Evolutionary conservation across 2,797 vertebrate genomes (phyloP).

Genomic region (Picus viridis): DNA sequence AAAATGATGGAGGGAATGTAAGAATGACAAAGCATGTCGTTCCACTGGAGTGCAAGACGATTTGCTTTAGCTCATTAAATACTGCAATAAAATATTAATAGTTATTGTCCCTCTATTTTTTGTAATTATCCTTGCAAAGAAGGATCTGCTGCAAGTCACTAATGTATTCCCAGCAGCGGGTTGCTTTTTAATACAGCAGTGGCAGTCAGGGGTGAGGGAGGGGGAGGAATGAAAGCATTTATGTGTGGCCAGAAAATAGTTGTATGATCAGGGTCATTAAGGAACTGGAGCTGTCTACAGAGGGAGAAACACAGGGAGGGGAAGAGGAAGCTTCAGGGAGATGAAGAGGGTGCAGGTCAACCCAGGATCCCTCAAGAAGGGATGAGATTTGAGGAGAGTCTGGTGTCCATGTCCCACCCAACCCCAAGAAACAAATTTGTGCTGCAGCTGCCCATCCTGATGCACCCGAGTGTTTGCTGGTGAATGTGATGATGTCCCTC

Average conservation of each 20-base stretch:
- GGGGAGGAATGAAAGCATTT: slow-evolving; percentile 27
- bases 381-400: background rate
- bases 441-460: background rate
- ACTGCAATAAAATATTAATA: slow-evolving; percentile 82
- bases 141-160: slow-evolving; percentile 76
- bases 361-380: accelerated
- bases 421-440: background rate
- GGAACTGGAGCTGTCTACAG: background rate
- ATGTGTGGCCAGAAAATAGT: slow-evolving; percentile 70
- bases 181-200: slow-evolving; percentile 73
- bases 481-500: background rate
- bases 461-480: background rate
- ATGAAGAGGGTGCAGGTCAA: background rate
- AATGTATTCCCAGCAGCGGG: slow-evolving; percentile 79
- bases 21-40: slow-evolving; percentile 74
- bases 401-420: background rate
- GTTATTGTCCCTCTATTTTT: slow-evolving; percentile 82
- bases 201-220: slow-evolving; percentile 55
- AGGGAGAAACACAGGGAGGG: background rate
- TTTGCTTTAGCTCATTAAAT: slow-evolving; percentile 81
- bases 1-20: slow-evolving; percentile 65
- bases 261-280: slow-evolving; percentile 69
- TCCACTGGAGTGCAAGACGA: slow-evolving; percentile 73
- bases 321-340: background rate
- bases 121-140: slow-evolving; percentile 80